These are phyloP conservation scores for Lycaena phlaeas DNA, from an alignment of 2,888 invertebrate species.

Conservation along the genomic window DNA sequence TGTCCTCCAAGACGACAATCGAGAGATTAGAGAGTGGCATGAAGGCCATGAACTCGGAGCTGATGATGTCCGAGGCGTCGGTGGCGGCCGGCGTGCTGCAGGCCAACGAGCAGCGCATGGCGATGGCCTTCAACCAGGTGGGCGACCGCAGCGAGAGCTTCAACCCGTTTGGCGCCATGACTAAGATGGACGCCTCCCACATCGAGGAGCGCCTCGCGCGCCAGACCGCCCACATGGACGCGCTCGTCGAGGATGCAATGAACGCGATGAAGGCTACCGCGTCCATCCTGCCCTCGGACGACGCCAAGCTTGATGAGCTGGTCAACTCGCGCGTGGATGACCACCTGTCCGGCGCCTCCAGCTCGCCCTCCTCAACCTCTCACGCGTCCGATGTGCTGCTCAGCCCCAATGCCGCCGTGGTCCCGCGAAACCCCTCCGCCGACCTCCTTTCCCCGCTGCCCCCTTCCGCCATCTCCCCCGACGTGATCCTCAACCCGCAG, in stretches of 20 bases:
- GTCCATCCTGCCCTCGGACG: conserved; percentile 54
- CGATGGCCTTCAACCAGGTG: conserved; percentile 40
- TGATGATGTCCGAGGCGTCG: conserved; percentile 40
- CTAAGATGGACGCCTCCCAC: conserved; percentile 49
- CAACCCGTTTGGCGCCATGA: conserved; percentile 53
- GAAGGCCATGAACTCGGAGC: conserved; percentile 42
- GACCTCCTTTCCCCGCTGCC: conserved; percentile 41
- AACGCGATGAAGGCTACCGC: conserved; percentile 62
- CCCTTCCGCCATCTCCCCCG: conserved; percentile 58
- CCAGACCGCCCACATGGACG: conserved; percentile 62
- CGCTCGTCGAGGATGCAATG: conserved; percentile 62
- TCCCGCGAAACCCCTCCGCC: conserved; percentile 38
- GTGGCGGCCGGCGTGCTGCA: conserved; percentile 32
- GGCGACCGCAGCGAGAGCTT: conserved; percentile 32
- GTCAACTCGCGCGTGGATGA: conserved; percentile 63
- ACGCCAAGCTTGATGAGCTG: conserved; percentile 72
- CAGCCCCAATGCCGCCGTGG: conserved; percentile 41
- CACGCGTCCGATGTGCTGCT: conserved; percentile 52
- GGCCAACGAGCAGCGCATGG: conserved; percentile 27
- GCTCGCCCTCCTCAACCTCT: conserved; percentile 40
- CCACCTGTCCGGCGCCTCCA: conserved; percentile 44
- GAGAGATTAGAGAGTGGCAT: conserved; percentile 37
- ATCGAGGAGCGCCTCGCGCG: conserved; percentile 49
- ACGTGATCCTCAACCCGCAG: conserved; percentile 75
- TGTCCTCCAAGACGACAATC: conserved; percentile 36